Conservation (phyloP, 2,888 invertebrate genomes). For the Rotaria macrura region DNA sequence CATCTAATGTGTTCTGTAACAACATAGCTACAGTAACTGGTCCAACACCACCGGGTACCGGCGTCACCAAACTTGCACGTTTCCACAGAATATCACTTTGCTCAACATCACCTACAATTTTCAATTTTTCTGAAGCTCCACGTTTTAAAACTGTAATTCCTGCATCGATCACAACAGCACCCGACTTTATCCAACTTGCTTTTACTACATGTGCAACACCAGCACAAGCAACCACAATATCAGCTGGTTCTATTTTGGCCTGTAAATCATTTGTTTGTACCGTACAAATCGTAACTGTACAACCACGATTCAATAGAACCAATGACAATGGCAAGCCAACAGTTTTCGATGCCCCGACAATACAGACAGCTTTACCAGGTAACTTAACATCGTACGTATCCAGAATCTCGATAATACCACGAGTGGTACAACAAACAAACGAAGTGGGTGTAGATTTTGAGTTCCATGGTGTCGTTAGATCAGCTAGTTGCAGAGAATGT, state of each 20-base stretch:
- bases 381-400: no score
- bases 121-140: conserved; percentile 46
- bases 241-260: conserved; percentile 55
- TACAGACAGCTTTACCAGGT: no score
- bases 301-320: no score
- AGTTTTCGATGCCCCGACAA: no score
- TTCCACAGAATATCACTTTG: conserved; percentile 22
- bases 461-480: no score
- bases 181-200: conserved; percentile 82
- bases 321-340: no score
- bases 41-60: conserved; percentile 79
- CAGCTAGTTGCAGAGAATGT: no score
- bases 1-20: conserved; percentile 37
- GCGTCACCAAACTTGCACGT: conserved; percentile 63
- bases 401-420: no score
- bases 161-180: conserved; percentile 94
- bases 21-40: conserved; percentile 96
- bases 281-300: no score
- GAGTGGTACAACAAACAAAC: no score
- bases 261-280: no score
- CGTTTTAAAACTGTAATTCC: conserved; percentile 74
- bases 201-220: conserved; percentile 55
- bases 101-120: conserved; percentile 30
- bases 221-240: conserved; percentile 90
- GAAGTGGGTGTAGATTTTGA: no score